Base-by-base conservation (phyloP, 2,888 invertebrate genomes). In the Crepidodera aurea region DNA sequence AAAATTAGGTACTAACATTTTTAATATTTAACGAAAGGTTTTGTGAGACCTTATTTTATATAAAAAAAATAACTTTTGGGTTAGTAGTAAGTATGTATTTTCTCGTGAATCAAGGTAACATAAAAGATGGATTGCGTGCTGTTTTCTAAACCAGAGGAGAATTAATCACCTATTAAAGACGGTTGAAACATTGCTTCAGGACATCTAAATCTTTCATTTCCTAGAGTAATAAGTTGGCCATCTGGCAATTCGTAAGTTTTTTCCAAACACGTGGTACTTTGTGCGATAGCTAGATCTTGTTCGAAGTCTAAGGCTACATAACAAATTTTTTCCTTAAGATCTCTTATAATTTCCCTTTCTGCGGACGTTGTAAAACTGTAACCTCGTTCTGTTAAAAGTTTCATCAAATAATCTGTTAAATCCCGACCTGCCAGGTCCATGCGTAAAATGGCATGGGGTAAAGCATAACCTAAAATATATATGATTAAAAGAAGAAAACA, bases 301-400 rank as follows among this genome's bases (percentile, higher is more conserved):
- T 81, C 79, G 63, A 78, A 90, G 82, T 90, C 90, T 62, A 90
- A 79, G 8, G 90, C 89, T 18, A 90, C 88, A 78, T 90, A 90
- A 79, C 90, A 90, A 51, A 90, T 83, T 79, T 90, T 90, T 77
- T 90, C 90, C 79, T 90, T 90, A 4, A 81, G 67, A 59, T 81
- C 81, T 19, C 81, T 74, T 44, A 81, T 80, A 48, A 81, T 81
- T 71, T 81, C 81, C 10, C 81, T 69, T 71, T 81, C 81, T 7
- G 81, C 81, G 1, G 78, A 78, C 10, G 81, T 81, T 1, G 80
- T 81, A 63, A 81, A 81, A 57, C 79, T 80, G 72, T 81, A 81
- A 2, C 81, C 81, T 27, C 81, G 65, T 69, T 81, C 81, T 6
- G 81, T 81, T 29, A 81, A 69, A 51, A 81, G 79, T 66, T 81